phyloP scores from a whole-genome alignment of 2,797 vertebrate genomes.

The Cottoperca gobio region DNA sequence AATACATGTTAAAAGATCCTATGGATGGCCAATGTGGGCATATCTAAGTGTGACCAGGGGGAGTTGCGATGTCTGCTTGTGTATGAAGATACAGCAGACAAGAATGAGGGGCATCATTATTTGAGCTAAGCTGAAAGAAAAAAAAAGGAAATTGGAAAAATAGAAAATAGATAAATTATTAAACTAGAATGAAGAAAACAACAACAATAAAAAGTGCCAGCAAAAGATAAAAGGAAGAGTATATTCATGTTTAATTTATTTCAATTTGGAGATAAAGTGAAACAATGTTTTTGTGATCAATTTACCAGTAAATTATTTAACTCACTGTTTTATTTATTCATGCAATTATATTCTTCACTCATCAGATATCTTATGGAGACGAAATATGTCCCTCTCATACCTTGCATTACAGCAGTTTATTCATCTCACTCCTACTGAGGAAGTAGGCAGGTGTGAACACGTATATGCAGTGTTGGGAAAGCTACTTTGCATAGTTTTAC shows the following conservation, averaged over 20 bases:
- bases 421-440: not conserved
- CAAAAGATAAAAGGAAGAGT: not conserved
- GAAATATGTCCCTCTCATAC: not conserved
- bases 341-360: not conserved
- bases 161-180: not conserved
- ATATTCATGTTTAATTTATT: not conserved
- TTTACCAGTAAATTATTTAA: slow-evolving; percentile 1
- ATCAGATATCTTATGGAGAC: not conserved
- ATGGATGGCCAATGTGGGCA: too few species aligned
- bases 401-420: not conserved
- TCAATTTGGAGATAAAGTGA: not conserved
- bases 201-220: not conserved
- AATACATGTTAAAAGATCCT: not conserved
- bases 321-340: not conserved
- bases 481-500: too few species aligned
- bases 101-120: too few species aligned
- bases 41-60: not conserved
- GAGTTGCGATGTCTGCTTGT: not conserved
- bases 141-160: not conserved
- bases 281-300: not conserved
- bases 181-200: slow-evolving; percentile 1
- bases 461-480: too few species aligned
- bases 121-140: not conserved
- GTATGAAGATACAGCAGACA: not conserved
- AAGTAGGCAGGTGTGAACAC: not conserved